These are phyloP conservation scores for Myrmophylax atrothorax DNA, from an alignment of 2,113 vertebrate genomes.

Conservation along the genomic window DNA sequence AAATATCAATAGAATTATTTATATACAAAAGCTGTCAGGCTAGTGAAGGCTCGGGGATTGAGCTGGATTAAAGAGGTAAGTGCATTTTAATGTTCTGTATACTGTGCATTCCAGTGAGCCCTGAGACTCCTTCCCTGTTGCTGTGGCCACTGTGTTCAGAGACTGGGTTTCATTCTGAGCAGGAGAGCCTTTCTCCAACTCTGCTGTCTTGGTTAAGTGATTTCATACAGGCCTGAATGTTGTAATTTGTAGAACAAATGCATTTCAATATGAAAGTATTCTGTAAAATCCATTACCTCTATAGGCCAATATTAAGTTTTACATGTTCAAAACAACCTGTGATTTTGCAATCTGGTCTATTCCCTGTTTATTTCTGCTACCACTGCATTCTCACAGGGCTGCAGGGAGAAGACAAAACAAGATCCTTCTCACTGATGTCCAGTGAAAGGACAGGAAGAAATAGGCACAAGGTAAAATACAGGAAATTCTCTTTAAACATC, in stretches of 20 bases:
- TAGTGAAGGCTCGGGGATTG: background rate
- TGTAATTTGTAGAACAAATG: background rate
- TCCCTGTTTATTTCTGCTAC: background rate
- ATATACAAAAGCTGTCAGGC: background rate
- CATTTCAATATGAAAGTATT: background rate
- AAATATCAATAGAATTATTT: background rate
- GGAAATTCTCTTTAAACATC: too few relatives aligned
- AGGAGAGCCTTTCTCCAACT: background rate
- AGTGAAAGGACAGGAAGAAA: too few relatives aligned
- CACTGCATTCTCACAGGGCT: background rate
- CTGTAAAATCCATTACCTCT: background rate
- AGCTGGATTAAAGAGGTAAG: background rate
- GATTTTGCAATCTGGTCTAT: background rate
- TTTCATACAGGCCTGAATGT: background rate
- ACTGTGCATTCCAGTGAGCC: background rate
- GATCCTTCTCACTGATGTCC: too few relatives aligned
- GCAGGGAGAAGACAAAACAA: too few relatives aligned
- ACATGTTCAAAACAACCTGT: background rate
- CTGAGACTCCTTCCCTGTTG: background rate
- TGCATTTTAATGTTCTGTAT: background rate
- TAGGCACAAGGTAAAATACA: too few relatives aligned
- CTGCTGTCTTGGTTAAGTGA: background rate
- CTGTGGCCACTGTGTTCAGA: background rate
- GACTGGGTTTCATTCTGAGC: background rate
- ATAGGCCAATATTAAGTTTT: background rate